Conservation (phyloP, 2,797 vertebrate genomes). For the Psittacula derbiana region DNA sequence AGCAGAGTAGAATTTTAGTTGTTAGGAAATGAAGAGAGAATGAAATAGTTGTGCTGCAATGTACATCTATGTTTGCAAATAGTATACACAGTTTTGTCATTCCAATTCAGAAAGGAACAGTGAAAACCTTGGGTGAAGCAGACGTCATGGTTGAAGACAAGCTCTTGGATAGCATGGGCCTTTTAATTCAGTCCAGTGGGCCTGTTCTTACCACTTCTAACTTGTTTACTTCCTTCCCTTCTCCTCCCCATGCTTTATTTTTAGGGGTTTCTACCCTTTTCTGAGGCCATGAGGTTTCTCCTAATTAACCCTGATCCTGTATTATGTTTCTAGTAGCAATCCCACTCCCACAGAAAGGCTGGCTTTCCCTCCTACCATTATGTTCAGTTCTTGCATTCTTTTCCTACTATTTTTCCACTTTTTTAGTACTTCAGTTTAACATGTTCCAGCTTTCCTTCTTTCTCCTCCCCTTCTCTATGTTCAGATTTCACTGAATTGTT, state of each 20-base stretch:
- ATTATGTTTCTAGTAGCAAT: not conserved
- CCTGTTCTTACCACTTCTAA: not conserved
- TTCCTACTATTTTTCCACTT: not conserved
- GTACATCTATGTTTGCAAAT: not conserved
- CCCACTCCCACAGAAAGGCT: not conserved
- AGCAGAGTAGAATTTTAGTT: not conserved
- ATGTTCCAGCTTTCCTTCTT: not conserved
- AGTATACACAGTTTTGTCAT: not conserved
- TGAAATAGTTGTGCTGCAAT: not conserved
- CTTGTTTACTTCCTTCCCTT: not conserved
- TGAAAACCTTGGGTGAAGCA: not conserved
- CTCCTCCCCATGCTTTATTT: not conserved
- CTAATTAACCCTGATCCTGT: not conserved
- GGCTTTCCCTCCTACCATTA: not conserved
- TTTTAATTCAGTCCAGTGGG: not conserved
- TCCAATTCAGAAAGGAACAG: not conserved
- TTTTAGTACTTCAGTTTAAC: not conserved
- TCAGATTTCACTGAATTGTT: not conserved
- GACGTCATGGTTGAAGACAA: not conserved
- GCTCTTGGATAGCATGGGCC: not conserved
- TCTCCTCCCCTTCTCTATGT: not conserved
- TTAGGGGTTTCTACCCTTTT: not conserved
- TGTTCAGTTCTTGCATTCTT: not conserved
- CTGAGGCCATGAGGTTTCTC: not conserved
- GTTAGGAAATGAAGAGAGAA: not conserved